Evolutionary conservation across 2,113 vertebrate genomes (phyloP), one percentile per base, ranked within the genome.

Genomic region (Neotoma lepida): DNA sequence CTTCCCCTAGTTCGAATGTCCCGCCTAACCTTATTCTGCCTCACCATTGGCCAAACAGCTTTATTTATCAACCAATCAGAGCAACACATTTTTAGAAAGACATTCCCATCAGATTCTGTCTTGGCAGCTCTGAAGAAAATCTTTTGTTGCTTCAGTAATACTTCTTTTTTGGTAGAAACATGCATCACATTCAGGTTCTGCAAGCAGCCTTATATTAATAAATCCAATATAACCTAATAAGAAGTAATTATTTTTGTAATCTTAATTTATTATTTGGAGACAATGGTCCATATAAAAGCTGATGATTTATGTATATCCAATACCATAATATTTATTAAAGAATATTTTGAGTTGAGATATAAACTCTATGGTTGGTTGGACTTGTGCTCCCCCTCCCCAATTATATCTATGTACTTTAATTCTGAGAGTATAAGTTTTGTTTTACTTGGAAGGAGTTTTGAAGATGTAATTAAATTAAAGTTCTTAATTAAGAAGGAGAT

Each of bases 211-310:
- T 61, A 39, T 33, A 17, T 20, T 68, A 28, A 9, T 24, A 10
- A 44, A 66, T 51, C 24, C 54, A 96, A 41, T 35, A 87, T 66
- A 90, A 74, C 66, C 24, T 82, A 84, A 41, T 49, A 93, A 66
- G 28, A 44, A 73, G 51, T 70, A 86, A 22, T 39, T 49, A 2
- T 84, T 30, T 71, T 39, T 39, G 15, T 80, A 68, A 63, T 81
- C 54, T 85, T 58, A 71, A 63, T 86, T 12, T 89, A 46, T 92
- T 1, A 9, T 74, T 71, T 90, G 61, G 78, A 87, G 73, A n/a
- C 8, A n/a, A 35, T 51, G 20, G 1, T 56, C 93, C 70, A 22
- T 76, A 86, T n/a, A 64, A 51, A 13, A 28, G 1, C 15, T 39
- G 9, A n/a, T 26, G 14, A 64, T 58, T 77, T 71, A 64, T 80